Evolutionary conservation across 2,888 invertebrate genomes (phyloP), one percentile per base, ranked within the genome.

Genomic region (Darwinula stevensoni): DNA sequence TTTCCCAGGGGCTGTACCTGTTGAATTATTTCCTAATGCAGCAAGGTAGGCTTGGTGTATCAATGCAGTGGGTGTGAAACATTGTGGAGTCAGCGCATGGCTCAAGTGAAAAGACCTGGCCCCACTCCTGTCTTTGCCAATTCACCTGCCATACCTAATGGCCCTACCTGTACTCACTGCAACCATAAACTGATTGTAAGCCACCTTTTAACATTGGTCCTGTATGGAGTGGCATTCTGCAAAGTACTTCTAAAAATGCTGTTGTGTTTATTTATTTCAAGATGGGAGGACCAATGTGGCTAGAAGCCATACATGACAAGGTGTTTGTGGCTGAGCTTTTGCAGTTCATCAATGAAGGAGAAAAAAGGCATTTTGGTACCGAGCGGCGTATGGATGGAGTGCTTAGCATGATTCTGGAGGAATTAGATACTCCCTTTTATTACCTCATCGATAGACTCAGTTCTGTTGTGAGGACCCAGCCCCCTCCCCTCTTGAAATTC

Each of bases 281-380:
- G 68, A 50, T 80, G 40, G 82, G 80, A 6, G 97, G 97, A 2
- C 97, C 97, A 0, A 68, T 99, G 40, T 97, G 91, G 86, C 63
- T 71, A 1, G 76, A 65, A 1, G 68, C 72, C 0, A 61, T 97
- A 27, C 86, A 94, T 50, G 64, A 75, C 41, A 53, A 56, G 29
- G 48, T 55, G 0, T 97, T 97, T 52, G 67, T 91, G 0, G 45
- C 56, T 2, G 53, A 63, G 28, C 57, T 88, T 4, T 46, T 80
- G 5, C 39, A 43, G 2, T 36, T 47, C 14, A 35, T 49, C 3
- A 56, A 0, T 42, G 54, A 31, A 45, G 56, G 41, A 55, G 22
- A 6, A 6, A 22, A 22, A n/a, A 22, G 22, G 9, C 9, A 22
- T 22, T 71, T 57, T 35, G 61, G 59, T 9, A 91, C 91, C 0